These are phyloP conservation scores for Nephrocerus scutellatus DNA, from an alignment of 2,888 invertebrate genomes.

Conservation along the genomic window DNA sequence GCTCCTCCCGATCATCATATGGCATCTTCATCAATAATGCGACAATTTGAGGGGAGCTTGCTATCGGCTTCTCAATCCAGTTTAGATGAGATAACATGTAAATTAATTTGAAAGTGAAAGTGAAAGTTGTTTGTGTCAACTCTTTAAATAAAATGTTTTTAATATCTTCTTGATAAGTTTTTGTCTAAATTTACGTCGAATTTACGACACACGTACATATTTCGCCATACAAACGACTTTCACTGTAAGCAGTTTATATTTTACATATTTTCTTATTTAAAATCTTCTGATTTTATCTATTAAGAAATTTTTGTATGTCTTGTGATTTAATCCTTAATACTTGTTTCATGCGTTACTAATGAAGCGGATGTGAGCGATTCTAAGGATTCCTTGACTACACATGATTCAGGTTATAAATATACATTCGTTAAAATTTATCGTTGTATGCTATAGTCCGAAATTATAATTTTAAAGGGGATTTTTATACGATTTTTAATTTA, in stretches of 20 bases:
- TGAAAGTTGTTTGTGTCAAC: constrained; percentile 5
- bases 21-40: constrained; percentile 51
- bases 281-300: neutral
- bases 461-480: too few relatives aligned
- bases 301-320: constrained; percentile 1
- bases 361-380: constrained; percentile 73
- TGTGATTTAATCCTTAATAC: constrained; percentile 20
- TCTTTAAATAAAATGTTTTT: constrained; percentile 7
- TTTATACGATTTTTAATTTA: too few relatives aligned
- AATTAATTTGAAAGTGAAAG: constrained; percentile 31
- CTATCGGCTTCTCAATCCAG: constrained; percentile 56
- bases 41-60: constrained; percentile 50
- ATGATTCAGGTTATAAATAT: constrained; percentile 76
- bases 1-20: constrained; percentile 73
- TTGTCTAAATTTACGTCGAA: constrained; percentile 20
- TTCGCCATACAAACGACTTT: neutral
- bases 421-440: too few relatives aligned
- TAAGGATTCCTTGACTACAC: constrained; percentile 71
- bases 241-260: constrained; percentile 13
- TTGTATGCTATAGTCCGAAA: too few relatives aligned
- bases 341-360: constrained; percentile 39
- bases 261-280: constrained; percentile 20
- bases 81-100: constrained; percentile 61
- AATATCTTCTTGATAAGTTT: constrained; percentile 23
- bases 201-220: constrained; percentile 4